Evolutionary conservation across 2,113 vertebrate genomes (phyloP), one percentile per base, ranked within the genome.

Genomic region (Crotalus helleri): DNA sequence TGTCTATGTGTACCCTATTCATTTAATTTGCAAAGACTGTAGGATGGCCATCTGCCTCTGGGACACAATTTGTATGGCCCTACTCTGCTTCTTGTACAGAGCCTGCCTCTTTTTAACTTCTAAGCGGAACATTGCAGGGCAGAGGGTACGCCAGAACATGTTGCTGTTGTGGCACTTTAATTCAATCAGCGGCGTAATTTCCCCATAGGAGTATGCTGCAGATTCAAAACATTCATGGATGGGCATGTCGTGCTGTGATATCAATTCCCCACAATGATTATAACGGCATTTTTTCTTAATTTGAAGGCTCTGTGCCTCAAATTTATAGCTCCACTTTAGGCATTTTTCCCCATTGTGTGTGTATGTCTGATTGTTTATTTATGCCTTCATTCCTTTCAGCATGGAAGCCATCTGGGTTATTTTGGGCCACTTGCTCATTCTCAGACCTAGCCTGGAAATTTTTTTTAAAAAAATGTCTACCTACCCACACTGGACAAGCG

Each of bases 241-340:
- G 91, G 46, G 64, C 58, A 81, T 90, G 17, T 55, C 15, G 64
- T 87, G 15, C 24, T 93, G 46, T 33, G 87, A 87, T 87, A 24
- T 92, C 33, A 94, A 69, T 93, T 90, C 10, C n/a, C 17, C 17
- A 29, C 24, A 4, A 89, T 94, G 87, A 92, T 88, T 88, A 90
- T 93, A 85, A 86, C 23, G 87, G 19, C 69, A 90, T 93, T 95
- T 89, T 89, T 44, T 21, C 55, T 93, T 93, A 94, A 91, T 90
- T 92, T 95, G 33, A 58, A 53, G 11, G 87, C 89, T 54, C 8
- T 89, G n/a, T 92, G 74, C 74, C 69, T 91, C 69, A 92, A 23
- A 91, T 90, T 58, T 64, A 85, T 93, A 69, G 88, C 39, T 90
- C 0, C 13, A 55, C 93, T 88, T 33, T 88, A 54, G 91, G 53